Evolutionary conservation across 2,888 invertebrate genomes (phyloP), one percentile per base, ranked within the genome.

Genomic region (Cordilura impudica): DNA sequence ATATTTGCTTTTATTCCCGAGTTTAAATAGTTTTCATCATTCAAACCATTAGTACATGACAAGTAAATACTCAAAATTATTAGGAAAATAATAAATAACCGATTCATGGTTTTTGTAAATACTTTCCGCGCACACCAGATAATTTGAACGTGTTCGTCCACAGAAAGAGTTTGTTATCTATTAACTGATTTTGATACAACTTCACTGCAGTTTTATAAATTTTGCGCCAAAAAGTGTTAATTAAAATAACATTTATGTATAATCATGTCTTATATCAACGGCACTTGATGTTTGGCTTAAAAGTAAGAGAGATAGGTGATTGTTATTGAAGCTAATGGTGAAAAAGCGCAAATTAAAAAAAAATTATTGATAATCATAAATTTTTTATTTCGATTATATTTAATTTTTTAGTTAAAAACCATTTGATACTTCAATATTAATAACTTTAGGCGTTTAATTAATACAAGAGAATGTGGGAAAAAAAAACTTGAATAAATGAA

Each of bases 221-320:
- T 53, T 76, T 35, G 49, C 26, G 21, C 26, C 5, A 18, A 12
- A 21, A 49, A 60, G 78, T 79, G 79, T 71, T 79, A 79, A 79
- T 79, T 79, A n/a, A 75, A 67, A 56, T 56, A 66, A 61, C 70
- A 78, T 53, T 51, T 31, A 74, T 19, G 10, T 10, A 29, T 35
- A 26, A 2, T 39, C 1, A 35, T 12, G 35, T 12, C 12, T 12
- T 4, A 35, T 10, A 2, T 8, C 16, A 74, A 67, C 14, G 26
- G n/a, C 18, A n/a, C n/a, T 35, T 35, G 4, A 35, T 12, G 2
- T 12, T 12, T 10, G 12, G 35, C 12, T 35, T 35, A n/a, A 35
- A 35, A 35, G 35, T 12, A 35, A 35, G n/a, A 35, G 35, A n/a
- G n/a, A n/a, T n/a, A n/a, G n/a, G n/a, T n/a, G n/a, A n/a, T n/a